Evolutionary conservation across 92 coral and sea anemone species (phyloP).

Genomic region (Siderastrea siderea): DNA sequence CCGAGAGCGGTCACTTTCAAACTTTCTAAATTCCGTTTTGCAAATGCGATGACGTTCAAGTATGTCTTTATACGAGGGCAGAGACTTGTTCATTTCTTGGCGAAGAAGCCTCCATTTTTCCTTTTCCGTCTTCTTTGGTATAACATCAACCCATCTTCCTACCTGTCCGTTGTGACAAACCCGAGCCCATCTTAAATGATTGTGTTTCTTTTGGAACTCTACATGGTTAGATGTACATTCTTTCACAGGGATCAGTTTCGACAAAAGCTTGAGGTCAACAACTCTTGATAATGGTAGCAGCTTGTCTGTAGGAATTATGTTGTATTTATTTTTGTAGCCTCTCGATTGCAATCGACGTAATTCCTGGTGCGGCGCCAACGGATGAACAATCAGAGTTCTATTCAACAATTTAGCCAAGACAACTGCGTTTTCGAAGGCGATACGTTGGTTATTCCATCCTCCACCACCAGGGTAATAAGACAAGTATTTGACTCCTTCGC

Average conservation of each 20-base stretch:
- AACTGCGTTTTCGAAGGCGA: conserved; percentile 94
- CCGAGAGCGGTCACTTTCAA: background rate
- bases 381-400: conserved; percentile 86
- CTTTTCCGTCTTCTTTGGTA: conserved; percentile 49
- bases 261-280: conserved; percentile 71
- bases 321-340: conserved; percentile 68
- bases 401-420: conserved; percentile 78
- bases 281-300: background rate
- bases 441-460: conserved; percentile 97
- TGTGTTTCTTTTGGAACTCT: conserved; percentile 52
- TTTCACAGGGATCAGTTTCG: conserved; percentile 77
- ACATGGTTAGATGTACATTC: conserved; percentile 75
- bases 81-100: background rate
- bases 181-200: conserved; percentile 64
- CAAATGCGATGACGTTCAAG: background rate
- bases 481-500: conserved; percentile 62
- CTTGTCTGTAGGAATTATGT: conserved; percentile 40
- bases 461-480: conserved; percentile 96
- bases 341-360: background rate
- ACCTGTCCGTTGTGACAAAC: conserved; percentile 88
- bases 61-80: conserved; percentile 18
- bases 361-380: conserved; percentile 84
- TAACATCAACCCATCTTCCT: conserved; percentile 81
- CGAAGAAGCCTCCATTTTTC: conserved; percentile 58
- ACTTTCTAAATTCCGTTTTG: background rate